These are phyloP conservation scores for Stegostoma tigrinum DNA, from an alignment of 2,113 vertebrate species.

Conservation along the genomic window DNA sequence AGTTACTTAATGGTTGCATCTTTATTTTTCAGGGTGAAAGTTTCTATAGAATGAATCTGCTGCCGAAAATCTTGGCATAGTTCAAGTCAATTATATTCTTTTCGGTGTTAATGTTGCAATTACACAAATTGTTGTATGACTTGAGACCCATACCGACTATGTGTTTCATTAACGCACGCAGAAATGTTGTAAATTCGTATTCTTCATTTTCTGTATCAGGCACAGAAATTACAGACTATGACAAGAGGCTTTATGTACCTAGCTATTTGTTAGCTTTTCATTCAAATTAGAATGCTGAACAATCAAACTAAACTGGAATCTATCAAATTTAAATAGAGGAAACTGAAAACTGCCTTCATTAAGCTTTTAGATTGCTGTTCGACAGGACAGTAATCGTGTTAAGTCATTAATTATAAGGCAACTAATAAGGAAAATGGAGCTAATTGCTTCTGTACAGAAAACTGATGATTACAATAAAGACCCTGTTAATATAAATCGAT, in stretches of 20 bases:
- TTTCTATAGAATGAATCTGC: not conserved
- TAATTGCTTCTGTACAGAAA: conserved; percentile 36
- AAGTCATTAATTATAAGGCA: conserved; percentile 22
- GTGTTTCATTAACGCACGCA: not conserved
- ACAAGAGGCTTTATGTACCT: not conserved
- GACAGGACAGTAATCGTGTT: conserved; percentile 3
- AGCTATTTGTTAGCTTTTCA: not conserved
- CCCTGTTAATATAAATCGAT: conserved; percentile 22
- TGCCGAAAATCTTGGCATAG: not conserved
- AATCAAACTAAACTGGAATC: not conserved
- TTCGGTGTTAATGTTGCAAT: not conserved
- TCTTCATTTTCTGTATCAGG: not conserved
- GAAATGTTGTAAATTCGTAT: not conserved
- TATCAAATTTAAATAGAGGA: not conserved
- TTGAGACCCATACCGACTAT: no score
- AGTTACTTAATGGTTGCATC: not conserved
- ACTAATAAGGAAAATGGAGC: conserved; percentile 32
- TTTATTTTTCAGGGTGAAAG: not conserved
- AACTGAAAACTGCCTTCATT: not conserved
- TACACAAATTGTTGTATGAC: not conserved
- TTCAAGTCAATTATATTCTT: not conserved
- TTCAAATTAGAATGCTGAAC: not conserved
- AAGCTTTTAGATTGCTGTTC: not conserved
- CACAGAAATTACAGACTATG: not conserved
- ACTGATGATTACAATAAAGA: conserved; percentile 4